Percentiles rank a stretch among this genome's conserved stretches.
These are phyloP conservation scores for Coptotermes formosanus DNA, from an alignment of 1,140 invertebrate species.

Conservation along the genomic window DNA sequence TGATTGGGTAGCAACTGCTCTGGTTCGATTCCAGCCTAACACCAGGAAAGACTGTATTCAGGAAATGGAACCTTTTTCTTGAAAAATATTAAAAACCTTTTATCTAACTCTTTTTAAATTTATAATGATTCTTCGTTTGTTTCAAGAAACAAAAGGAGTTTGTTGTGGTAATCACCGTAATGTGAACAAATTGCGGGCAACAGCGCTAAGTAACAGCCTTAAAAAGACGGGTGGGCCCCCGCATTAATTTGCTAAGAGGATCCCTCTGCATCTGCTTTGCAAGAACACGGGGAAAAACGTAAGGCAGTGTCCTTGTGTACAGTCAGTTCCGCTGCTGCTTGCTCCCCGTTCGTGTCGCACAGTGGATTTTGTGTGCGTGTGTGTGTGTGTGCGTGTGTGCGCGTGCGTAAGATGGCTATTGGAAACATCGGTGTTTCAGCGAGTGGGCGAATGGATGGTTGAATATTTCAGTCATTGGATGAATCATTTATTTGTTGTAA, in stretches of 20 bases:
- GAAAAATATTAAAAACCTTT: no score
- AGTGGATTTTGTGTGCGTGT: no score
- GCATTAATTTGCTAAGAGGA: conserved; percentile 30
- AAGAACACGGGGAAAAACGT: not conserved
- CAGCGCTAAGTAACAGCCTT: conserved; percentile 23
- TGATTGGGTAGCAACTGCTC: not conserved
- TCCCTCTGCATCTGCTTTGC: not conserved
- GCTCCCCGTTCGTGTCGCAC: no score
- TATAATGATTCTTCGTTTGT: not conserved
- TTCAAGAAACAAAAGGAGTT: not conserved
- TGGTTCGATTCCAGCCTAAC: not conserved
- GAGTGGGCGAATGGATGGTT: no score
- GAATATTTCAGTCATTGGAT: no score
- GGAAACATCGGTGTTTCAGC: no score
- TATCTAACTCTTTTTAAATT: no score
- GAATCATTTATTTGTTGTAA: no score
- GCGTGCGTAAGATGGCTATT: no score
- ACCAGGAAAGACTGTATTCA: not conserved
- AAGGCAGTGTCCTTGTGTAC: not conserved
- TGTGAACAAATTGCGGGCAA: not conserved
- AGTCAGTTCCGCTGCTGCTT: not conserved
- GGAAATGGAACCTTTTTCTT: not conserved
- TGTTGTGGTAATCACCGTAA: not conserved
- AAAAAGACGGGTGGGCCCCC: conserved; percentile 9
- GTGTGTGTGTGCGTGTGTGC: no score